Evolutionary conservation across 1,140 invertebrate genomes (phyloP), one percentile per base, ranked within the genome.

Genomic region (Triops cancriformis): DNA sequence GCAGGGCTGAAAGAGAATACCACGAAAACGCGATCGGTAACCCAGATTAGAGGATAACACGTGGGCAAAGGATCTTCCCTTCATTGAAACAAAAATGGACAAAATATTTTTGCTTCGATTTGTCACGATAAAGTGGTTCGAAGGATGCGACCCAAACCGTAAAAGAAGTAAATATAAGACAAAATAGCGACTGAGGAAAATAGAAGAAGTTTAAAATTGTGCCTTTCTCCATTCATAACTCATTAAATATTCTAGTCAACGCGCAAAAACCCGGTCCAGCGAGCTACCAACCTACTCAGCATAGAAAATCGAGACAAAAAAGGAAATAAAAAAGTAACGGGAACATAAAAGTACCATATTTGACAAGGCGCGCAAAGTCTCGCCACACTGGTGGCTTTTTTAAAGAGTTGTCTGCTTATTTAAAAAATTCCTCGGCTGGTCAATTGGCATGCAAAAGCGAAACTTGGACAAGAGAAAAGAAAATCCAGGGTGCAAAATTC

Each of bases 61-160:
- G 23, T 23, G 51, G 14, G 75, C 41, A 76, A 27, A 28, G 43
- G 75, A n/a, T 31, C 43, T 76, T 76, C 43, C 37, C 37, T 76
- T 28, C 9, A 27, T 10, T 27, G n/a, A 43, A 51, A 51, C 41
- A 26, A 26, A n/a, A 45, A 64, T 76, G 18, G 2, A 27, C 27
- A 14, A 42, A 27, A 10, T 23, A 27, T 51, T 18, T 76, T 42
- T 45, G 74, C n/a, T 37, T 23, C 37, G 14, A 18, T 76, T 45
- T 76, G 42, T 76, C 75, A 51, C 75, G 64, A 76, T 51, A n/a
- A 45, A 43, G 26, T n/a, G 43, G n/a, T 27, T 28, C n/a, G 31
- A 45, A 18, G 74, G 9, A 64, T 64, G 51, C 14, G 51, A 64
- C 51, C 51, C 51, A 18, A 23, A n/a, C 31, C 31, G 7, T 37